Conservation (phyloP, 1,140 invertebrate species). For the Bombyx mandarina region DNA sequence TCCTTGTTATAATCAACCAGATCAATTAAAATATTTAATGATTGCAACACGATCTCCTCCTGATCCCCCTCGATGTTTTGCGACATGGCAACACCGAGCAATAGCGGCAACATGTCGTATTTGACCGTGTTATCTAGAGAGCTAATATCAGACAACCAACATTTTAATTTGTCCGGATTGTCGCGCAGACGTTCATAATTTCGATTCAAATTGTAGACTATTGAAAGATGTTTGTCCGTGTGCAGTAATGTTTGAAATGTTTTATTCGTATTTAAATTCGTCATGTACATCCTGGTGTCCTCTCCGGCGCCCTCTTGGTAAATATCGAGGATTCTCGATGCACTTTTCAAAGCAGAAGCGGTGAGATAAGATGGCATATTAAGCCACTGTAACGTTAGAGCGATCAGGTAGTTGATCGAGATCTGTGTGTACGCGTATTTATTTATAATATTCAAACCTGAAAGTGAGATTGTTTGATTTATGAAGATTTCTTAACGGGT, state of each 20-base stretch:
- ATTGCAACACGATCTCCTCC: conserved; percentile 30
- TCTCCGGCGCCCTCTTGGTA: conserved; percentile 25
- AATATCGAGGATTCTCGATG: conserved; percentile 41
- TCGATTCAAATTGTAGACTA: conserved; percentile 38
- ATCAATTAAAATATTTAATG: conserved; percentile 27
- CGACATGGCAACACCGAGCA: conserved; percentile 40
- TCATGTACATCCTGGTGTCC: conserved; percentile 32
- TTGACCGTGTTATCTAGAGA: conserved; percentile 26
- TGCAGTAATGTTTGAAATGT: conserved; percentile 38
- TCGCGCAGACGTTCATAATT: conserved; percentile 44
- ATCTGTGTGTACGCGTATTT: conserved; percentile 38
- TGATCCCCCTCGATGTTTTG: conserved; percentile 22
- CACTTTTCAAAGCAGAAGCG: conserved; percentile 36
- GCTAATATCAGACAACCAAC: conserved; percentile 36
- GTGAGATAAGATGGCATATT: conserved; percentile 48
- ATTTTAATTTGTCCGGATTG: conserved; percentile 35
- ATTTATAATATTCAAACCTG: conserved; percentile 51
- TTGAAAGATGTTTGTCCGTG: conserved; percentile 34
- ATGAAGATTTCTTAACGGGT: too few species aligned
- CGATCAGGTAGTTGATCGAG: conserved; percentile 20
- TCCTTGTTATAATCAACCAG: conserved; percentile 40
- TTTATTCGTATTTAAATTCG: conserved; percentile 44
- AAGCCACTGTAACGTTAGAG: conserved; percentile 27
- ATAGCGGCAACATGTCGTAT: conserved; percentile 38
- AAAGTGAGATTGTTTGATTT: background rate